Conservation (phyloP, 2,113 vertebrate species). For the Morone chrysops region DNA sequence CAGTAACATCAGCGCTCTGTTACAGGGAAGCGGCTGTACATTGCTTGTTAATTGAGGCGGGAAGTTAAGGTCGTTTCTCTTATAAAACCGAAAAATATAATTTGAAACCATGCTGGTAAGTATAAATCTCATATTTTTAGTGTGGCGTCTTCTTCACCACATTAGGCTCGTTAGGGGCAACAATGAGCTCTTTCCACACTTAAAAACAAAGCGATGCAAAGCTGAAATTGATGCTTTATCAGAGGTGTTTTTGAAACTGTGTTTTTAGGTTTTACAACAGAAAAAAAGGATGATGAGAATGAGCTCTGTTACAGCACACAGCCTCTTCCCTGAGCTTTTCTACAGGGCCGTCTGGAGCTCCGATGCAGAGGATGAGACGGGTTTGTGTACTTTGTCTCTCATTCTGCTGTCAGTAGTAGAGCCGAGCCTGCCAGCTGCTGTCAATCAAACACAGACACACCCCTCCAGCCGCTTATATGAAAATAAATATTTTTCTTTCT, state of each 20-base stretch:
- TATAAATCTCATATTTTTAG: background rate
- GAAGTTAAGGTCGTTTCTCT: background rate
- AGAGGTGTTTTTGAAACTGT: background rate
- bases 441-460: background rate
- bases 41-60: background rate
- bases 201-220: background rate
- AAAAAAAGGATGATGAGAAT: background rate
- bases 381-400: background rate
- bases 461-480: background rate
- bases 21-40: background rate
- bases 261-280: background rate
- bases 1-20: no score
- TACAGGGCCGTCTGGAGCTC: background rate
- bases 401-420: background rate
- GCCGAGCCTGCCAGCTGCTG: background rate
- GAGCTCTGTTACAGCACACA: background rate
- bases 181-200: background rate
- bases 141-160: no score
- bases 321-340: background rate
- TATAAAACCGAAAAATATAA: background rate
- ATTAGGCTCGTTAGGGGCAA: background rate
- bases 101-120: background rate
- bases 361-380: background rate
- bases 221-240: background rate
- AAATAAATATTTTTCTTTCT: background rate